Evolutionary conservation across 2,797 vertebrate species (phyloP), one percentile per base, ranked within the genome.

Genomic region (Arctocebus calabarensis): DNA sequence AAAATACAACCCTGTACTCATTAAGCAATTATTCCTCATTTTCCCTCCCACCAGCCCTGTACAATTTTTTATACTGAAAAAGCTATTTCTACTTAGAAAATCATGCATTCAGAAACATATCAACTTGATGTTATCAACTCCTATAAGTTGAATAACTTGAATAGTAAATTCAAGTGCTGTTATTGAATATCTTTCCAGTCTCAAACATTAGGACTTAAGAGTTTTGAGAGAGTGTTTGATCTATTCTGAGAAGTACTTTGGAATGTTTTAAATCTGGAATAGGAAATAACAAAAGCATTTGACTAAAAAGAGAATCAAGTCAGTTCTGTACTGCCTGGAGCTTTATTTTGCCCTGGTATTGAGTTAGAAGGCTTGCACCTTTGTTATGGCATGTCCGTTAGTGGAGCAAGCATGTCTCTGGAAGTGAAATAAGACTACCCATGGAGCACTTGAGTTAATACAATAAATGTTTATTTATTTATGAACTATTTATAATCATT

Each of bases 261-360:
- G 48, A 22, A 43, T 75, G 40, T 90, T 94, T 95, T 94, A 88
- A 94, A 71, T 73, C 57, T 82, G 29, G 59, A 96, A 78, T 64
- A 75, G 74, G 22, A 94, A 95, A 75, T 70, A 37, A 20, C n/a
- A 61, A 61, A 95, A 84, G 19, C 62, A 57, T 91, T 97, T 79
- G n/a, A 83, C 61, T 92, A 55, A 37, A 64, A 71, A 94, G 84
- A 71, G 55, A 14, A 84, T 70, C 73, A 79, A 32, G 25, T 70
- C 25, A 64, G 45, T 86, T 25, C 37, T 62, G 0, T 48, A 61
- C 1, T 1, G 2, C 1, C 55, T n/a, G 3, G 40, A 68, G 64
- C 10, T 94, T 95, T 71, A 70, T 64, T 83, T 74, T 13, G 59
- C 57, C 2, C 29, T 59, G 32, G 5, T 93, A 1, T 86, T 88